A percentile compares a stretch with the other conserved stretches of the same genome.
Evolutionary conservation across 2,888 invertebrate species (phyloP).

Genomic region (Caenorhabditis parvicauda): DNA sequence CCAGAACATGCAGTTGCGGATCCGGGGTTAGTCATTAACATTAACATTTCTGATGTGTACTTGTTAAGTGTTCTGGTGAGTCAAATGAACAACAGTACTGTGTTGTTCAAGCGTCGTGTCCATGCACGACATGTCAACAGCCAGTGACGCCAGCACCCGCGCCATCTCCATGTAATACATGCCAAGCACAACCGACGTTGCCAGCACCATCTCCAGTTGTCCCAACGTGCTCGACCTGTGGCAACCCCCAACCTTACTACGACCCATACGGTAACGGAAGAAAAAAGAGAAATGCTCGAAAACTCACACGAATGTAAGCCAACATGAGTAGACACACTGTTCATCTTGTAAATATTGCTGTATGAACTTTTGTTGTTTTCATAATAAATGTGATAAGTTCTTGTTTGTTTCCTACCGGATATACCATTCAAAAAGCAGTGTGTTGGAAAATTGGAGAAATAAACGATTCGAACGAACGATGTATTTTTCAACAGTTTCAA

Average conservation of each 20-base stretch:
- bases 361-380: no score
- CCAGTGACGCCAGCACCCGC: slow-evolving; percentile 18
- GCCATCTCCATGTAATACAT: slow-evolving; percentile 34
- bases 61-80: slow-evolving; percentile 36
- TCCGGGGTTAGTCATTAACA: slow-evolving; percentile 18
- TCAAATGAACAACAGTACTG: slow-evolving; percentile 33
- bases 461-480: no score
- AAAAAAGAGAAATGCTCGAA: slow-evolving; percentile 26
- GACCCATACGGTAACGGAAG: slow-evolving; percentile 38
- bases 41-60: neutral
- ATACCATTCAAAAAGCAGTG: neutral
- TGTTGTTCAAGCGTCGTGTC: slow-evolving; percentile 33
- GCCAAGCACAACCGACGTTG: slow-evolving; percentile 17
- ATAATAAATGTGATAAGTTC: no score
- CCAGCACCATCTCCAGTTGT: neutral
- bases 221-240: slow-evolving; percentile 32
- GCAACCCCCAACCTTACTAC: slow-evolving; percentile 29
- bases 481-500: no score
- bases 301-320: no score
- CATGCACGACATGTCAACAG: slow-evolving; percentile 35
- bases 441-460: neutral
- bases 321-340: no score
- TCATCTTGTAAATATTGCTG: no score
- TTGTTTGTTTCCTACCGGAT: no score
- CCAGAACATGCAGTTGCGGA: slow-evolving; percentile 33